Evolutionary conservation across 2,797 vertebrate genomes (phyloP), one percentile per base, ranked within the genome.

Genomic region (Dendrocincla tyrannina): DNA sequence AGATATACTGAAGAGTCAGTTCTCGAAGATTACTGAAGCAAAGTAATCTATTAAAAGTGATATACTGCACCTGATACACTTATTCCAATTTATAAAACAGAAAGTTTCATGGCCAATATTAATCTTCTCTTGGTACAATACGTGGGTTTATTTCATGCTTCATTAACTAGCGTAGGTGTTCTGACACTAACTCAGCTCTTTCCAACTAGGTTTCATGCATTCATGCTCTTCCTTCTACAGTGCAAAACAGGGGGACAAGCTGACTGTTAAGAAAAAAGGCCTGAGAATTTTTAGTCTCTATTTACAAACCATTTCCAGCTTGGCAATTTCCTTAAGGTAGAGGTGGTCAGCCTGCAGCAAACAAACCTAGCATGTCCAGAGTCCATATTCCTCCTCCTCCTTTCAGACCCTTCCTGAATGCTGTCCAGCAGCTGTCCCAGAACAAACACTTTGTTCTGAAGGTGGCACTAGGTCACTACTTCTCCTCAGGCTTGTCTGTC

Each of bases 81-180:
- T 78, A 75, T 25, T 92, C 39, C 46, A 69, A 79, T 68, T 92
- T 93, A 78, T 68, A 83, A 89, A 96, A 81, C 58, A 93, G 53
- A 27, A 85, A 68, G 23, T 86, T 92, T 88, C 78, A n/a, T 78
- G 89, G 50, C 47, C 66, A 84, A 35, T 83, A 89, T 66, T 92
- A 56, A 91, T 94, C 92, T 85, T 88, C 69, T 84, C 89, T 86
- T 91, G 47, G 76, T 78, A 78, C 66, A 84, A 78, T 62, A 80
- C 60, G 46, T 23, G 72, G n/a, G 84, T 92, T 93, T 95, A 94
- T 94, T 95, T 93, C 87, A 92, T 91, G 87, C 79, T 88, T 89
- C 91, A 85, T 95, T 96, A 94, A 88, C 32, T 44, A 72, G 33
- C 7, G 44, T 77, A 89, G 75, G 50, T 89, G 79, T 88, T 89